These are phyloP conservation scores for Drosophila ochracea DNA, from an alignment of 2,888 invertebrate species.

Conservation along the genomic window DNA sequence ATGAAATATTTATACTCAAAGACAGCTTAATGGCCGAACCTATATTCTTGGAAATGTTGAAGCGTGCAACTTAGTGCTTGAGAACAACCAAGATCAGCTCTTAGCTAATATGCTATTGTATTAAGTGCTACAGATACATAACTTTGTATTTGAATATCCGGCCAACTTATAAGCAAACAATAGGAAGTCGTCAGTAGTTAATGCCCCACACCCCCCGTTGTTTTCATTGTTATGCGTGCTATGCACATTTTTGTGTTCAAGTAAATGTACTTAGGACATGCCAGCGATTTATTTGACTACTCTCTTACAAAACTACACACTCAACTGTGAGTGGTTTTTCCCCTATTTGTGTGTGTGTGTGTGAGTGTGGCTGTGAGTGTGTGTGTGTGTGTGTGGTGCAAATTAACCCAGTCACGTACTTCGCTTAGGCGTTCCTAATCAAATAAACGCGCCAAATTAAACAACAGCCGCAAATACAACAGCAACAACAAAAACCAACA, in stretches of 20 bases:
- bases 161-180: slow-evolving; percentile 58
- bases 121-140: neutral
- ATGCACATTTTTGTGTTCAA: slow-evolving; percentile 66
- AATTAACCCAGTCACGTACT: slow-evolving; percentile 77
- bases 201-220: slow-evolving; percentile 24
- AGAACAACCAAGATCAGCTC: neutral
- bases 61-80: neutral
- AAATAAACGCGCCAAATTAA: slow-evolving; percentile 79
- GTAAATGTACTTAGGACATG: slow-evolving; percentile 66
- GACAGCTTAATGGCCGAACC: neutral
- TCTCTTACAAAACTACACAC: slow-evolving; percentile 38
- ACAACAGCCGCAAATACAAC: slow-evolving; percentile 55
- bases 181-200: slow-evolving; percentile 58
- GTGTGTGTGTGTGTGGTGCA: slow-evolving; percentile 29
- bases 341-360: neutral
- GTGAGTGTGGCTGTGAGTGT: neutral
- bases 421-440: slow-evolving; percentile 75
- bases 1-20: neutral
- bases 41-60: neutral
- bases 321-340: slow-evolving; percentile 5
- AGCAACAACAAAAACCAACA: slow-evolving; percentile 36
- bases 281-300: slow-evolving; percentile 74
- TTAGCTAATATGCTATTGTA: neutral
- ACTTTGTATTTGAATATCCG: slow-evolving; percentile 49
- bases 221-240: slow-evolving; percentile 73